phyloP scores from a whole-genome alignment of 2,797 vertebrate species.

The Sylvia borin region DNA sequence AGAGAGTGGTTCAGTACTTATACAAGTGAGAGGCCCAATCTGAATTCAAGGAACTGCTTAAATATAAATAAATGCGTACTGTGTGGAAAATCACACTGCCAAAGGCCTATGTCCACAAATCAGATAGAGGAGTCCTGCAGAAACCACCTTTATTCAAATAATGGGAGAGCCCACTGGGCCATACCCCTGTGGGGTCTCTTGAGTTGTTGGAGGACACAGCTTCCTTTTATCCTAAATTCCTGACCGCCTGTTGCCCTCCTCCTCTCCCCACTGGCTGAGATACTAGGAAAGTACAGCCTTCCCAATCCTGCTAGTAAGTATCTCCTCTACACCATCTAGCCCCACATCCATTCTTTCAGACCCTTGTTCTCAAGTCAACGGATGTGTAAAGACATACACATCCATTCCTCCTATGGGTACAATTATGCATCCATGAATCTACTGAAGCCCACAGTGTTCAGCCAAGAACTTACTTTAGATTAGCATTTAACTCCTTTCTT shows the following conservation, averaged over 20 bases:
- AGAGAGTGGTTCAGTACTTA: background rate
- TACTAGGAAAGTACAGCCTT: background rate
- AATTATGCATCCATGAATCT: conserved; percentile 1
- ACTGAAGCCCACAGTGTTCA: background rate
- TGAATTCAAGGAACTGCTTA: conserved; percentile 9
- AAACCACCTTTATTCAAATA: background rate
- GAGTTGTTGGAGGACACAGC: background rate
- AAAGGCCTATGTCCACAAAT: background rate
- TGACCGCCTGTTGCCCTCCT: background rate
- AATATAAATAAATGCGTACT: conserved; percentile 35
- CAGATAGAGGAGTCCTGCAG: background rate
- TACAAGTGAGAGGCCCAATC: background rate
- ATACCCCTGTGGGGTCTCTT: background rate
- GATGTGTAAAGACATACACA: background rate
- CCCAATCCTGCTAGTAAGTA: background rate
- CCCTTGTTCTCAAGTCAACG: background rate
- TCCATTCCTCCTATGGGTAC: background rate
- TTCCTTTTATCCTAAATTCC: background rate
- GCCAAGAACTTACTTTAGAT: conserved; percentile 16
- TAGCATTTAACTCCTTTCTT: conserved; percentile 19
- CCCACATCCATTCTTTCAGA: background rate
- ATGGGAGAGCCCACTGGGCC: background rate
- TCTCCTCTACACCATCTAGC: background rate
- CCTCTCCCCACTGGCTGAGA: background rate
- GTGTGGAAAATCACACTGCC: background rate